Evolutionary conservation across 2,888 invertebrate genomes (phyloP).

Genomic region (Lumbricus terrestris): DNA sequence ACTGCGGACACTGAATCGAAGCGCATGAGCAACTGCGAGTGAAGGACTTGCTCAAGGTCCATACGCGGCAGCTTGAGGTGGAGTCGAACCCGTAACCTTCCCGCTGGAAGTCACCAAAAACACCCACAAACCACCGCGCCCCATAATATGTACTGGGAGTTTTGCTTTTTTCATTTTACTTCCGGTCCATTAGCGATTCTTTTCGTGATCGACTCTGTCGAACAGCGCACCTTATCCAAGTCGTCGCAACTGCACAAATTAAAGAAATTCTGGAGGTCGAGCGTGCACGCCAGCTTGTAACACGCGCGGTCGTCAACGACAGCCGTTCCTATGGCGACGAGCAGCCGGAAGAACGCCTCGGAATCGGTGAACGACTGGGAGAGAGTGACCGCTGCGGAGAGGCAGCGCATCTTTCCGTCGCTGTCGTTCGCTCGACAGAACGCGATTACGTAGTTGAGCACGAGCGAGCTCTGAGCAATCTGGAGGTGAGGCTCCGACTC

Average conservation of each 20-base stretch:
- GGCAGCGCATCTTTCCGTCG: slow-evolving; percentile 46
- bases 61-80: too few relatives aligned
- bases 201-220: neutral
- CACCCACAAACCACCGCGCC: too few relatives aligned
- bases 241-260: neutral
- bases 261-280: slow-evolving; percentile 8
- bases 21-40: too few relatives aligned
- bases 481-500: slow-evolving; percentile 61
- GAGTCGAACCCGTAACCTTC: too few relatives aligned
- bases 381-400: slow-evolving; percentile 42
- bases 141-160: too few relatives aligned
- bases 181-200: neutral
- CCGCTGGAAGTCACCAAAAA: too few relatives aligned
- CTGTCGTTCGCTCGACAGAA: slow-evolving; percentile 43
- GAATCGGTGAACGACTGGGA: slow-evolving; percentile 66
- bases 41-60: too few relatives aligned
- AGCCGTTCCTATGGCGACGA: slow-evolving; percentile 77
- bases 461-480: slow-evolving; percentile 73
- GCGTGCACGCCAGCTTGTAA: neutral
- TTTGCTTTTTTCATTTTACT: too few relatives aligned
- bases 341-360: slow-evolving; percentile 74
- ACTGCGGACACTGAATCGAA: too few relatives aligned
- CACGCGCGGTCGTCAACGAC: slow-evolving; percentile 50
- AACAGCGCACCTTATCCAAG: neutral
- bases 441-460: slow-evolving; percentile 71